These are phyloP conservation scores for Saturnia pavonia DNA, from an alignment of 2,888 invertebrate species.

Conservation along the genomic window DNA sequence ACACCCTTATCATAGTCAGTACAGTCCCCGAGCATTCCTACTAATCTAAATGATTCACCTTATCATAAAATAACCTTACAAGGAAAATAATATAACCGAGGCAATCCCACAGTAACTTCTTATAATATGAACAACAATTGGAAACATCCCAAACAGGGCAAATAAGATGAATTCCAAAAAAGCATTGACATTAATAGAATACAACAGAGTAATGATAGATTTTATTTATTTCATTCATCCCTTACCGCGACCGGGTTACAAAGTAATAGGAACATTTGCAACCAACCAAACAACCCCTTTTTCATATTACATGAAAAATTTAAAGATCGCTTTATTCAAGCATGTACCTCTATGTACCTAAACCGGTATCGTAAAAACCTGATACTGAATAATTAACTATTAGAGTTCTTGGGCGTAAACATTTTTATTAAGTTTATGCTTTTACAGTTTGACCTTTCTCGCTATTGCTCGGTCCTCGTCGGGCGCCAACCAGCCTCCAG, in stretches of 20 bases:
- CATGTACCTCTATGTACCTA: too few relatives aligned
- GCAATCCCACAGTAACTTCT: not conserved
- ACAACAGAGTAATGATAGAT: constrained; percentile 39
- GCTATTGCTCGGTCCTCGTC: too few relatives aligned
- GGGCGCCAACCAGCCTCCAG: too few relatives aligned
- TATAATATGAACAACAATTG: not conserved
- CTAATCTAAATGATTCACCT: not conserved
- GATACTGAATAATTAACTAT: too few relatives aligned
- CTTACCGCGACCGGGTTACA: constrained; percentile 31
- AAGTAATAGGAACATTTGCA: constrained; percentile 62
- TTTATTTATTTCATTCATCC: constrained; percentile 52
- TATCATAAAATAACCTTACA: not conserved
- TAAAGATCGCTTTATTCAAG: not conserved
- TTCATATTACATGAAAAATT: not conserved
- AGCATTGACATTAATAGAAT: not conserved
- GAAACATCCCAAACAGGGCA: constrained; percentile 39
- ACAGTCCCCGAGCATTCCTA: not conserved
- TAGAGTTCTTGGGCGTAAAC: too few relatives aligned
- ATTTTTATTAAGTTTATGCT: too few relatives aligned
- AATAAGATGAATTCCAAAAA: not conserved
- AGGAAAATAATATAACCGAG: not conserved
- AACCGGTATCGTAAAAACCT: too few relatives aligned
- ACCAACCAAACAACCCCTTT: constrained; percentile 55
- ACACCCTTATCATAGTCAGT: too few relatives aligned
- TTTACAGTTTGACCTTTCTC: too few relatives aligned